Conservation (phyloP, 2,888 invertebrate species). For the Drosophila kanekoi region DNA sequence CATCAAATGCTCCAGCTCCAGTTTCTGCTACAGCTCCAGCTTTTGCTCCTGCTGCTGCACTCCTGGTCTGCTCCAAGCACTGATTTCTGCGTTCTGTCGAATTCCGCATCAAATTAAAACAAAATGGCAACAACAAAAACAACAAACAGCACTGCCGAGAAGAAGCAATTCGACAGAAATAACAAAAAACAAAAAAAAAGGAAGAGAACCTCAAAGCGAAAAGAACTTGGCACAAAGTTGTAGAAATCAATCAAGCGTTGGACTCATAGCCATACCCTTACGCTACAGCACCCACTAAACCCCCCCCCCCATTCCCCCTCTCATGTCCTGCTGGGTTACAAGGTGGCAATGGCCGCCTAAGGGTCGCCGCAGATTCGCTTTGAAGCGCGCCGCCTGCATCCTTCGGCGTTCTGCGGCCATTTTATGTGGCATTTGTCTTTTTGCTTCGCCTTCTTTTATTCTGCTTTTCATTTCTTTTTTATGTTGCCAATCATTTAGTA, state of each 20-base stretch:
- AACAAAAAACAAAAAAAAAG: constrained; percentile 2
- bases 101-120: constrained; percentile 40
- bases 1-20: constrained; percentile 21
- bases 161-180: background rate
- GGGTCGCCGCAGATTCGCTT: constrained; percentile 50
- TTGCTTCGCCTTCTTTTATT: background rate
- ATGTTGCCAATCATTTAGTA: constrained; percentile 75
- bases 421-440: constrained; percentile 33
- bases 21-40: background rate
- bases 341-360: constrained; percentile 53
- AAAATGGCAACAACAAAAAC: constrained; percentile 30
- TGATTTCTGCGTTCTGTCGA: constrained; percentile 33
- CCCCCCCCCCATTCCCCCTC: background rate
- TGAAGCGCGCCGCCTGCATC: constrained; percentile 44
- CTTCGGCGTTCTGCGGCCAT: constrained; percentile 44
- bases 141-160: background rate
- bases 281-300: background rate
- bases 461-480: constrained; percentile 34
- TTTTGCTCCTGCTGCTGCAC: background rate
- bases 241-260: constrained; percentile 71
- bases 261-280: constrained; percentile 13
- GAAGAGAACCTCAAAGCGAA: constrained; percentile 31
- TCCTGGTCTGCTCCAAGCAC: background rate
- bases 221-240: constrained; percentile 61
- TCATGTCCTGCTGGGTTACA: constrained; percentile 2